Evolutionary conservation across 2,797 vertebrate genomes (phyloP).

Genomic region (Anabacerthia variegaticeps): DNA sequence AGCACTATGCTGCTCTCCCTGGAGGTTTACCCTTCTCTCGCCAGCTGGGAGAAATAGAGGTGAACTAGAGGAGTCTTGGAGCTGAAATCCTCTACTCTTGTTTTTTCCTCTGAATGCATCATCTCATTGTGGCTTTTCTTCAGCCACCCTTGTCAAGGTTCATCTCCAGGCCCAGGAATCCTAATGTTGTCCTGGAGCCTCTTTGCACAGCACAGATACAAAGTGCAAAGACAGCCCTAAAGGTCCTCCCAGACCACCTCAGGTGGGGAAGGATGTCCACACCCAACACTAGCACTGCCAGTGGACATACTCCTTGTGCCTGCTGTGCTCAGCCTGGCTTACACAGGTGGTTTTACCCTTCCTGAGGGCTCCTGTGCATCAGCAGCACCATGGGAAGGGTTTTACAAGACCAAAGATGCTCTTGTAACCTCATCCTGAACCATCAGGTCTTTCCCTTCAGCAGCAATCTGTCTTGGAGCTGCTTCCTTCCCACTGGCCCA

Average conservation of each 20-base stretch:
- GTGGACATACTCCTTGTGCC: background rate
- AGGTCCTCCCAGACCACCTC: background rate
- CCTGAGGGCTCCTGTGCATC: background rate
- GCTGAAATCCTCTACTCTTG: background rate
- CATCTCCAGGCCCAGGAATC: background rate
- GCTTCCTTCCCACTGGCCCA: background rate
- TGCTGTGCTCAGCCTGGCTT: fast-evolving
- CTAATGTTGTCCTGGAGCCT: background rate
- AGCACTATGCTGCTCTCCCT: background rate
- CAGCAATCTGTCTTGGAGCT: background rate
- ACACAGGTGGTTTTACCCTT: background rate
- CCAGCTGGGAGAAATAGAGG: background rate
- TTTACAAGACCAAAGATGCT: background rate
- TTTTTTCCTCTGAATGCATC: background rate
- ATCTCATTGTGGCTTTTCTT: fast-evolving
- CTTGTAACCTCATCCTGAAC: background rate
- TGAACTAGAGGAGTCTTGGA: background rate
- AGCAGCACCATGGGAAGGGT: background rate
- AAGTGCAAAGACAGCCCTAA: background rate
- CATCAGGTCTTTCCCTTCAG: fast-evolving
- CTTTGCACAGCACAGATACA: background rate
- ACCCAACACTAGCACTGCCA: fast-evolving
- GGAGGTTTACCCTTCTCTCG: background rate
- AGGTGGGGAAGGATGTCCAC: background rate
- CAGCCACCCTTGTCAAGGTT: background rate